Conservation (phyloP, 2,888 invertebrate species). For the Nemapogon koenigi region DNA sequence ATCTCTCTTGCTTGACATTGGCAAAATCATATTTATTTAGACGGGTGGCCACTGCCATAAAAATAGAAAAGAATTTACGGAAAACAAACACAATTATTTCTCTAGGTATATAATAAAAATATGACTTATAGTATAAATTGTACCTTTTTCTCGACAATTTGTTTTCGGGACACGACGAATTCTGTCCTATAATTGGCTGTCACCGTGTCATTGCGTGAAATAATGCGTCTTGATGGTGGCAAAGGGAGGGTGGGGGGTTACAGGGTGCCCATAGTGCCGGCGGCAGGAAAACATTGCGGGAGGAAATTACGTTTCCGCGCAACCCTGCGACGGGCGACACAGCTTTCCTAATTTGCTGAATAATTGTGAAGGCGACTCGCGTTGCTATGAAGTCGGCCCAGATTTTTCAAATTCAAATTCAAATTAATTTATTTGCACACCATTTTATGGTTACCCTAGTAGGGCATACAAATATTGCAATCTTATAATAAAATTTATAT, state of each 20-base stretch:
- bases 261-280: constrained; percentile 5
- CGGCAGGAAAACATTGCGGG: constrained; percentile 10
- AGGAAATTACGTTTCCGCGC: constrained; percentile 35
- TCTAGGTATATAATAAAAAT: too few species aligned
- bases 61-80: too few species aligned
- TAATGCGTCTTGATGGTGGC: constrained; percentile 23
- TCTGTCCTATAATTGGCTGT: constrained; percentile 34
- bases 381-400: not conserved
- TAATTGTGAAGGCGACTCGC: constrained; percentile 29
- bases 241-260: not conserved
- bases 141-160: constrained; percentile 6
- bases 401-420: too few species aligned
- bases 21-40: too few species aligned
- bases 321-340: constrained; percentile 3
- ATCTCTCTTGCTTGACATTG: too few species aligned
- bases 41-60: too few species aligned
- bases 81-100: too few species aligned
- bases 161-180: constrained; percentile 27
- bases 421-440: too few species aligned
- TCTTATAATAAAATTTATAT: too few species aligned
- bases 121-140: too few species aligned
- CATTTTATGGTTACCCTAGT: too few species aligned
- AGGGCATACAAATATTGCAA: too few species aligned
- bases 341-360: constrained; percentile 37
- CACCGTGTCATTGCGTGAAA: constrained; percentile 39